Conservation (phyloP, 2,797 vertebrate genomes). For the Aplochiton taeniatus region DNA sequence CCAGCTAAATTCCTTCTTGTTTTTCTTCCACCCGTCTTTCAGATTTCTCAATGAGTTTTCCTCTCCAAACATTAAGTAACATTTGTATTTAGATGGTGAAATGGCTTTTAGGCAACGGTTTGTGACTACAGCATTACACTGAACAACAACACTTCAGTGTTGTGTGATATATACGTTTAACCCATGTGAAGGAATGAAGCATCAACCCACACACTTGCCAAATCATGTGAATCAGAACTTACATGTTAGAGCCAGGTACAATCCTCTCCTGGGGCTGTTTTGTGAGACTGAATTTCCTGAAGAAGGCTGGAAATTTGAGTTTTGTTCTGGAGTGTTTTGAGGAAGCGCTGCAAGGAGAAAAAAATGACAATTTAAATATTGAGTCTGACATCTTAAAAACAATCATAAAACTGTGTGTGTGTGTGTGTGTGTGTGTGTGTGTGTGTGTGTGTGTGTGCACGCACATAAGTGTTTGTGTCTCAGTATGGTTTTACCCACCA, state of each 20-base stretch:
- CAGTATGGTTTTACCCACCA: slow-evolving; percentile 52
- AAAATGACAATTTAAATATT: background rate
- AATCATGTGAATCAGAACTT: slow-evolving; percentile 46
- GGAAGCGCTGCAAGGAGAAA: slow-evolving; percentile 41
- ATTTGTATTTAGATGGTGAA: slow-evolving; percentile 1
- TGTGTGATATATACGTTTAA: too few relatives aligned
- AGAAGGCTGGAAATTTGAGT: slow-evolving; percentile 65
- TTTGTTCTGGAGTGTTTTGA: slow-evolving; percentile 46
- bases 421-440: background rate
- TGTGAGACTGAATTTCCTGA: slow-evolving; percentile 63
- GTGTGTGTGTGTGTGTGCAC: slow-evolving; percentile 7
- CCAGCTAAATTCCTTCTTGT: background rate
- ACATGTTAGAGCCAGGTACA: slow-evolving; percentile 71
- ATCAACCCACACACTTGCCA: too few relatives aligned
- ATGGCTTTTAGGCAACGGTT: background rate
- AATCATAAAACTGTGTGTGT: background rate
- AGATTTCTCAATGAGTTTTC: slow-evolving; percentile 1
- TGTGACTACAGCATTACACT: background rate
- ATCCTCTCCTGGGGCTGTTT: slow-evolving; percentile 66
- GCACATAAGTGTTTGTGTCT: background rate
- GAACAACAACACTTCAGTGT: too few relatives aligned
- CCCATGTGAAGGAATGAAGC: too few relatives aligned
- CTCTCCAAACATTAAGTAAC: background rate
- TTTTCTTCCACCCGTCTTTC: too few relatives aligned
- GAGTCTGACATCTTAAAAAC: background rate